phyloP scores from a whole-genome alignment of 2,797 vertebrate species.

The Macropodus opercularis region DNA sequence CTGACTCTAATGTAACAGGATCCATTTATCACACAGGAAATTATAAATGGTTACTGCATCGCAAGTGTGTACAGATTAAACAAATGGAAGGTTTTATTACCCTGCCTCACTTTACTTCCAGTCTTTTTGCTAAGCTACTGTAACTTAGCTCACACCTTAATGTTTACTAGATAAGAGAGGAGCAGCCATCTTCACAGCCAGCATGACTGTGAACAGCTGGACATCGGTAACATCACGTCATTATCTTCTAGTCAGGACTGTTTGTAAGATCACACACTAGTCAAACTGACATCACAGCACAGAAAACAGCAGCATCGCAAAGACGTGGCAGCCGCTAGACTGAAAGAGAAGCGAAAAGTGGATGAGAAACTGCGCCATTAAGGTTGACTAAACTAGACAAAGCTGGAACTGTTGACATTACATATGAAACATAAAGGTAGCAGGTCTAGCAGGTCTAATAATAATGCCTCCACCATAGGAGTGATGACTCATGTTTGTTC shows the following conservation, averaged over 20 bases:
- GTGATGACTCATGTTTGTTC: conserved; percentile 52
- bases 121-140: conserved; percentile 2
- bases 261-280: neutral
- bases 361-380: conserved; percentile 4
- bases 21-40: too few species aligned
- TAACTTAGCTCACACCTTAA: neutral
- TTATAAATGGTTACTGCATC: neutral
- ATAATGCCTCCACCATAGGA: conserved; percentile 20
- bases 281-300: neutral
- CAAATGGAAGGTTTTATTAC: neutral
- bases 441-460: conserved; percentile 36
- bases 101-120: neutral
- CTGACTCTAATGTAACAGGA: too few species aligned
- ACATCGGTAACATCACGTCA: too few species aligned
- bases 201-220: too few species aligned
- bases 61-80: too few species aligned
- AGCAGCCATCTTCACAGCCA: neutral
- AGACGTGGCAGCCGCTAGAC: neutral
- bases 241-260: neutral
- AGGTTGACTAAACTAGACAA: neutral
- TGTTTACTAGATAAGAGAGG: neutral
- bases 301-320: neutral
- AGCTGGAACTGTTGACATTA: conserved; percentile 10
- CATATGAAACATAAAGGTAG: conserved; percentile 19
- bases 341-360: neutral